phyloP scores from a whole-genome alignment of 2,888 invertebrate genomes.

The Pardosa pseudoannulata region DNA sequence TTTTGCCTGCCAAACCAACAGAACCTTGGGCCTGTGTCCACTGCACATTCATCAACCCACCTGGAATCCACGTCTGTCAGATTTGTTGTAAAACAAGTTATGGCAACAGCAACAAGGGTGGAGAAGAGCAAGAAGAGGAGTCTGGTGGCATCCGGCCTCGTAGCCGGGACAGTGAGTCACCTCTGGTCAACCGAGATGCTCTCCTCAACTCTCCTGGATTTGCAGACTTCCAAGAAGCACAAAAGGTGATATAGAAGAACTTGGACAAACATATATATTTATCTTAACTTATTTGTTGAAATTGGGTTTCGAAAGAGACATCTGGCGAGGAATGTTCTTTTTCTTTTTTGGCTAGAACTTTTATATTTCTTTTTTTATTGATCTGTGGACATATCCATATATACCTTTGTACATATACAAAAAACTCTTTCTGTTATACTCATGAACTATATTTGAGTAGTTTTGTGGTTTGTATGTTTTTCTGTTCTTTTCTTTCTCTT shows the following conservation, averaged over 20 bases:
- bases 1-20: constrained; percentile 38
- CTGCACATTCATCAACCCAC: constrained; percentile 91
- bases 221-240: constrained; percentile 34
- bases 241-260: constrained; percentile 69
- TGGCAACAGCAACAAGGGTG: constrained; percentile 1
- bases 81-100: constrained; percentile 88
- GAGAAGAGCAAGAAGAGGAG: not conserved
- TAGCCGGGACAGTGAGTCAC: constrained; percentile 46
- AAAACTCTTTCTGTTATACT: too few relatives aligned
- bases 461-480: constrained; percentile 22
- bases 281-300: not conserved
- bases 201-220: constrained; percentile 33
- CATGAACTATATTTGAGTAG: not conserved
- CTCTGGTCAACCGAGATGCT: constrained; percentile 58
- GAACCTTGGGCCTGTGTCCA: constrained; percentile 89
- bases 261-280: constrained; percentile 8
- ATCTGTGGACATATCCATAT: too few relatives aligned
- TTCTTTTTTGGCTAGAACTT: not conserved
- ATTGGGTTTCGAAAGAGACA: not conserved
- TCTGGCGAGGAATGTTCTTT: constrained; percentile 15
- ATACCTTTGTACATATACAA: too few relatives aligned
- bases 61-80: constrained; percentile 87
- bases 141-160: constrained; percentile 2
- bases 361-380: not conserved
- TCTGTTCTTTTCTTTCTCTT: constrained; percentile 24